Evolutionary conservation across 2,888 invertebrate species (phyloP).

Genomic region (Orchesella flavescens): DNA sequence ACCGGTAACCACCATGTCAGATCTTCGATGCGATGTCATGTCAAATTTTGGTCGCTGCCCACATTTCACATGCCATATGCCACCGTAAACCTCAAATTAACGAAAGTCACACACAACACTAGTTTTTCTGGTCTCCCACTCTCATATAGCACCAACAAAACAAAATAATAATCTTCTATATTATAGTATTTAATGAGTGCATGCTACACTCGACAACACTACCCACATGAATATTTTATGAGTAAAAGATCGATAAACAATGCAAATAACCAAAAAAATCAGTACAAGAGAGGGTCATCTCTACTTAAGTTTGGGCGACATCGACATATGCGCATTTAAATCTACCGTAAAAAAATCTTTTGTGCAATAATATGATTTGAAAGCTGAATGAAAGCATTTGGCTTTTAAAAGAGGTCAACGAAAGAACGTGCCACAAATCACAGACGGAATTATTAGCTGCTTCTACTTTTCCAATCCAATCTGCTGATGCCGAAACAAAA

Average conservation of each 20-base stretch:
- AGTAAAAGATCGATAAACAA: neutral
- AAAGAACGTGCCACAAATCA: neutral
- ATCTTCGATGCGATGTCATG: conserved; percentile 50
- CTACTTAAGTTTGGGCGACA: no score
- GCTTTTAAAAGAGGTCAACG: neutral
- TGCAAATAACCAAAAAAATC: neutral
- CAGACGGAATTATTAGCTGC: neutral
- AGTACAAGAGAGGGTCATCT: no score
- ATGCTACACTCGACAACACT: neutral
- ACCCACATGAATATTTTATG: neutral
- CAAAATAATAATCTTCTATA: neutral
- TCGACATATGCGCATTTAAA: no score
- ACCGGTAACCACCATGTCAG: conserved; percentile 39
- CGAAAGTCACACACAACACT: conserved; percentile 6
- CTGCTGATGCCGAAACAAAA: neutral
- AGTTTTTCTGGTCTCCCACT: no score
- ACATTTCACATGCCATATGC: conserved; percentile 67
- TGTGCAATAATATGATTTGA: no score
- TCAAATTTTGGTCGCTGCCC: conserved; percentile 59
- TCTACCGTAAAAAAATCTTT: no score
- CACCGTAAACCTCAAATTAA: conserved; percentile 38
- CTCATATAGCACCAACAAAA: neutral
- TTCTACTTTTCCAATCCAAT: conserved; percentile 1
- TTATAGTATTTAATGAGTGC: conserved; percentile 18
- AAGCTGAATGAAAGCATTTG: no score